Conservation (phyloP, 2,113 vertebrate species). For the Myrmecophaga tridactyla region DNA sequence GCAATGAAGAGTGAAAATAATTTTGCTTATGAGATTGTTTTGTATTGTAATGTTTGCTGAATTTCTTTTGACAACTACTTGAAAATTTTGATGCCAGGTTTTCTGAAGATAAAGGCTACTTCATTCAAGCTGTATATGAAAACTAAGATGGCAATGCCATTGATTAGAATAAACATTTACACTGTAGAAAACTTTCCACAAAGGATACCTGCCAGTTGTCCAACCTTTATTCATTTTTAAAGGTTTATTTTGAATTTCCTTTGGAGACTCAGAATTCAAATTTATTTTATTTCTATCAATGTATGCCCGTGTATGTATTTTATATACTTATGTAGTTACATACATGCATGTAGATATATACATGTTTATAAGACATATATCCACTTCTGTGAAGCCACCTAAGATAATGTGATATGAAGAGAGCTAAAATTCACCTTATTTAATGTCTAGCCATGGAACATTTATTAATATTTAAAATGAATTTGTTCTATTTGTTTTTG, state of each 20-base stretch:
- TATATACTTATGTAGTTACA: neutral
- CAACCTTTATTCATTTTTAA: neutral
- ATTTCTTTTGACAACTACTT: neutral
- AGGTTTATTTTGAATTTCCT: neutral
- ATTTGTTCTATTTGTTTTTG: constrained; percentile 5
- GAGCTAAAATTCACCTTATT: neutral
- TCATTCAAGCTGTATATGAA: neutral
- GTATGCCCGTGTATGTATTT: neutral
- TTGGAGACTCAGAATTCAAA: neutral
- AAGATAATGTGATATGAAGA: neutral
- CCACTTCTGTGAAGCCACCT: neutral
- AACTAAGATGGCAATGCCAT: neutral
- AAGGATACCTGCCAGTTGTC: neutral
- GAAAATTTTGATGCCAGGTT: neutral
- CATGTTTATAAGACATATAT: neutral
- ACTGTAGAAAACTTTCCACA: neutral
- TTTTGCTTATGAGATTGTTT: neutral
- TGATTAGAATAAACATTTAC: neutral
- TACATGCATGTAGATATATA: neutral
- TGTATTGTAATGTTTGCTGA: neutral
- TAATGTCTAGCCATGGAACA: neutral
- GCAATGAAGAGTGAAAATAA: constrained; percentile 15
- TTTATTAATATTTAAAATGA: constrained; percentile 3
- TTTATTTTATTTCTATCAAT: neutral
- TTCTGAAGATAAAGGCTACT: neutral